Evolutionary conservation across 2,113 vertebrate genomes (phyloP).

Genomic region (Hypanus sabinus): DNA sequence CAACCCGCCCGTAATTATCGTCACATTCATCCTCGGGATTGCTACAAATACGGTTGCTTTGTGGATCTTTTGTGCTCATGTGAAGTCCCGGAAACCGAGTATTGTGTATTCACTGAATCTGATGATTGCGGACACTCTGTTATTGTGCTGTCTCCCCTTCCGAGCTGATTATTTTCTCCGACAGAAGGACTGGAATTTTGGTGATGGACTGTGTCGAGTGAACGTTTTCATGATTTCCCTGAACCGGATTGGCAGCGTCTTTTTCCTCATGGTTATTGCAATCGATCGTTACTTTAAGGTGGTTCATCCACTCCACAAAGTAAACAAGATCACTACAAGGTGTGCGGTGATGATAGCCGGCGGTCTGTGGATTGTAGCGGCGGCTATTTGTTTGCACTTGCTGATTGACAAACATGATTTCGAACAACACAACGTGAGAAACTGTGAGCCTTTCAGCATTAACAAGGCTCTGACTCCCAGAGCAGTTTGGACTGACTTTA

Average conservation of each 20-base stretch:
- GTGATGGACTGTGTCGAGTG: no score
- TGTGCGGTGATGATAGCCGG: no score
- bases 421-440: background rate
- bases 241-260: no score
- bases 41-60: constrained; percentile 53
- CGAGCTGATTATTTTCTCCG: constrained; percentile 46
- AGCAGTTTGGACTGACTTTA: background rate
- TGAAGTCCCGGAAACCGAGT: constrained; percentile 56
- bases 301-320: no score
- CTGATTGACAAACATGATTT: background rate
- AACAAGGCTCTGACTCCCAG: constrained; percentile 35
- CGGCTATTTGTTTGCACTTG: background rate
- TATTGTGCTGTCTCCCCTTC: constrained; percentile 49
- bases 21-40: constrained; percentile 48
- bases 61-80: no score
- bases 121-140: constrained; percentile 55
- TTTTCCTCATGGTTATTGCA: no score
- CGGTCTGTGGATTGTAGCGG: background rate
- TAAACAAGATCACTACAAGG: no score
- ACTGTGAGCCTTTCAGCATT: background rate
- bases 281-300: no score
- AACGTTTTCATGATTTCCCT: no score
- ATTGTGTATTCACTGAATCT: constrained; percentile 65
- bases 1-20: no score
- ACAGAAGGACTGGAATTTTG: constrained; percentile 50